Conservation (phyloP, 2,888 invertebrate species). For the Macrosoma leucophasiata region DNA sequence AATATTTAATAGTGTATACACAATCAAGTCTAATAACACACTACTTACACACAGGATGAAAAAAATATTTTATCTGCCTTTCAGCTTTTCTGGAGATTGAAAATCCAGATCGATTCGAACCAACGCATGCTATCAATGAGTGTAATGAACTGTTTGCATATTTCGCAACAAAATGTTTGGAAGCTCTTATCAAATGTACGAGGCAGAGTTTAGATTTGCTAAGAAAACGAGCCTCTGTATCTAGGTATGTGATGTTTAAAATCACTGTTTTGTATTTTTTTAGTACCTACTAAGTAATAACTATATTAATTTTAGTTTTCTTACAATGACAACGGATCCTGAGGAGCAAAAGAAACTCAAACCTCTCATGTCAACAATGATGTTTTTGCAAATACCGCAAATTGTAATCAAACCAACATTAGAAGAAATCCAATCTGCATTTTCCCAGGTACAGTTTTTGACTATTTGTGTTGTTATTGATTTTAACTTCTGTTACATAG, state of each 20-base stretch:
- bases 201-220: constrained; percentile 83
- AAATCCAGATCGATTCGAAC: constrained; percentile 74
- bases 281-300: background rate
- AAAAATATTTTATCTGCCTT: constrained; percentile 14
- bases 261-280: background rate
- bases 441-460: constrained; percentile 67
- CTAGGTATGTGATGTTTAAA: constrained; percentile 36
- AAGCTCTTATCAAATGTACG: constrained; percentile 84
- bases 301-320: constrained; percentile 42
- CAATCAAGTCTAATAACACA: too few relatives aligned
- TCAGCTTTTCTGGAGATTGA: constrained; percentile 80
- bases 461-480: background rate
- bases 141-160: constrained; percentile 88
- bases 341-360: constrained; percentile 63
- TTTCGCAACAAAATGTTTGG: constrained; percentile 84
- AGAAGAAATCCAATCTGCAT: constrained; percentile 82
- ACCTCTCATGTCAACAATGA: constrained; percentile 77
- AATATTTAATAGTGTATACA: too few relatives aligned
- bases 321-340: constrained; percentile 65
- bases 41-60: too few relatives aligned
- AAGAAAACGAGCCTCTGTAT: constrained; percentile 75
- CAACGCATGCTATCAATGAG: constrained; percentile 78
- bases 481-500: background rate
- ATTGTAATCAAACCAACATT: constrained; percentile 78
- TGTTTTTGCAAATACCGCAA: constrained; percentile 79